Base-by-base conservation (phyloP, 1,140 invertebrate genomes). In the Calephelis virginiensis region DNA sequence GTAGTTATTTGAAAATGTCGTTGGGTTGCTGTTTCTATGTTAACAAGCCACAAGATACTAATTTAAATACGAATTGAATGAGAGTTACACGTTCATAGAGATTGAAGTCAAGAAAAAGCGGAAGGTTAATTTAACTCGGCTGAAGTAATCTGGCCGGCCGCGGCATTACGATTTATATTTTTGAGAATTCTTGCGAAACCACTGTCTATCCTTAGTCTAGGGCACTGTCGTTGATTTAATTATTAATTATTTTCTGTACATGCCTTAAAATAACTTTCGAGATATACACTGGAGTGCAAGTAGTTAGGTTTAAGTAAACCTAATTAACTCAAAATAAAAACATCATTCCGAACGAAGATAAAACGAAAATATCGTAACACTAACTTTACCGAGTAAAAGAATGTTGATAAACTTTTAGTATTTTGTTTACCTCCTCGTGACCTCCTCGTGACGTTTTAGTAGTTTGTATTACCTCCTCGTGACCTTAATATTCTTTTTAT, bases 121-220 rank as follows among this genome's bases (percentile, higher is more conserved):
- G 1, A 56, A 56, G 50, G 17, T 56, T 28, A 56, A 56, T 37
- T 56, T 56, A 56, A 56, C 50, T 56, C 50, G 14, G 50, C 50
- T 56, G 50, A 56, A 28, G 50, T 56, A 56, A 56, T 17, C 50
- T 56, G 14, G 50, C 50, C 17, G 50, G n/a, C n/a, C n/a, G n/a
- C n/a, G n/a, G 50, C 9, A 56, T 8, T 56, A 56, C 17, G 50
- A 56, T 56, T 56, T 56, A 56, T 56, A 56, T 56, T 28, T 14
- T 53, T 53, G 6, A 9, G 50, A 14, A 28, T 56, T 56, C 14
- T 56, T 56, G 50, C 17, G 14, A 56, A 56, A 56, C 17, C 40
- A 56, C 50, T 9, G 17, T 37, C 40, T 40, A 40, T 40, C 40
- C 28, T 11, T 56, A 56, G 50, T 37, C 50, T 56, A 56, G 17